Base-by-base conservation (phyloP, 2,888 invertebrate genomes). In the Leucophenga montana region DNA sequence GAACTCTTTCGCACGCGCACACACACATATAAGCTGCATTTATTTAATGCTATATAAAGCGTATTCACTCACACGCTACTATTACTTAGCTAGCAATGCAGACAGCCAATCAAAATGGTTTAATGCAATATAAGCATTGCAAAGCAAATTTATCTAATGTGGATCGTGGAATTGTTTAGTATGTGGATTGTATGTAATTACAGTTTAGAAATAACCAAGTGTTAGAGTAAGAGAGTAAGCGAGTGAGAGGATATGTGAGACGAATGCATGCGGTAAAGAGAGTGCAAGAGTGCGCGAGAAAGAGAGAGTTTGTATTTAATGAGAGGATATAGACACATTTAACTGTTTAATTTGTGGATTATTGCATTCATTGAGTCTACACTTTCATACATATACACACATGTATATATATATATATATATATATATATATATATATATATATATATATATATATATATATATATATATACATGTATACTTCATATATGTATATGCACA, bases 161-260 rank as follows among this genome's bases (percentile, higher is more conserved):
- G 84, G 85, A 85, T 81, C 82, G 78, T 85, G 85, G 79, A 84
- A 81, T 33, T 62, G 22, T 18, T 14, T 16, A 39, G 46, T 18
- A 66, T 53, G 66, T 54, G 66, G 54, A 66, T 22, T 39, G 20
- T 54, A 39, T 53, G 31, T 66, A 18, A 11, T 1, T 39, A 1
- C 39, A 11, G 9, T 39, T 27, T 18, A 54, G 18, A 11, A 54
- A 54, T 6, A 6, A 57, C 8, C 1, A 14, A 27, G 46, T 18
- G 14, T 54, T n/a, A n/a, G n/a, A n/a, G n/a, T n/a, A n/a, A n/a
- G n/a, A n/a, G n/a, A n/a, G n/a, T n/a, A n/a, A n/a, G n/a, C n/a
- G n/a, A n/a, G 44, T 61, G n/a, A 20, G 20, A 13, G 16, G n/a
- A n/a, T n/a, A n/a, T 72, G 84, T 83, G 33, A 39, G 61, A 11